Evolutionary conservation across 2,888 invertebrate genomes (phyloP), one percentile per base, ranked within the genome.

Genomic region (Mesorhabditis sp.): DNA sequence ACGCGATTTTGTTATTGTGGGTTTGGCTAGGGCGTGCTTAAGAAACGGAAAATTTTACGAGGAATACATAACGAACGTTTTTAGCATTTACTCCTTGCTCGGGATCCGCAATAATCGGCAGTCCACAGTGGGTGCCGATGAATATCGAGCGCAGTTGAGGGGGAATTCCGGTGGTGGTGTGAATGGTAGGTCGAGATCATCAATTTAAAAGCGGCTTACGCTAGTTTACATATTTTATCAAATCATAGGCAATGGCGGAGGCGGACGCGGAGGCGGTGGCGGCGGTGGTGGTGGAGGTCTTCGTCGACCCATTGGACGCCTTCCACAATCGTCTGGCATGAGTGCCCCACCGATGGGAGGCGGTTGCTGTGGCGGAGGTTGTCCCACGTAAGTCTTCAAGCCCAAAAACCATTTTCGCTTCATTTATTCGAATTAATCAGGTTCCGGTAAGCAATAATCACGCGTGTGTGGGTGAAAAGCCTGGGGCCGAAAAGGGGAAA

Each of bases 251-350:
- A 28, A 28, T 28, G 28, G 28, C 28, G 28, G 28, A 28, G 28
- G 28, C 28, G 28, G 28, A 28, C 28, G 28, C 28, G 28, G 28
- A 28, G 28, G 28, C 28, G 28, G 28, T 28, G 28, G 28, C 28
- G 58, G 58, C n/a, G 58, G 58, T 13, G 58, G 58, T 50, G 58
- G 58, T 50, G 58, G 58, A 50, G 58, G 58, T 13, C 58, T 13
- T 13, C 58, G 58, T 10, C 58, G 58, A 50, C 58, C 7, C 7
- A 50, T 50, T 50, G 58, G 58, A 13, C 7, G 58, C 7, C 58
- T 50, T n/a, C 58, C 58, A 50, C 58, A 50, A 50, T 50, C 58
- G 7, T 50, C 58, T n/a, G 58, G 58, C 7, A 50, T 50, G 58
- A 50, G 58, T 50, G 7, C 10, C 58, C 58, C 58, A 50, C 58